A percentile compares a stretch with the other conserved stretches of the same genome.
Conservation (phyloP, 2,888 invertebrate genomes). For the Danaus chrysippus region DNA sequence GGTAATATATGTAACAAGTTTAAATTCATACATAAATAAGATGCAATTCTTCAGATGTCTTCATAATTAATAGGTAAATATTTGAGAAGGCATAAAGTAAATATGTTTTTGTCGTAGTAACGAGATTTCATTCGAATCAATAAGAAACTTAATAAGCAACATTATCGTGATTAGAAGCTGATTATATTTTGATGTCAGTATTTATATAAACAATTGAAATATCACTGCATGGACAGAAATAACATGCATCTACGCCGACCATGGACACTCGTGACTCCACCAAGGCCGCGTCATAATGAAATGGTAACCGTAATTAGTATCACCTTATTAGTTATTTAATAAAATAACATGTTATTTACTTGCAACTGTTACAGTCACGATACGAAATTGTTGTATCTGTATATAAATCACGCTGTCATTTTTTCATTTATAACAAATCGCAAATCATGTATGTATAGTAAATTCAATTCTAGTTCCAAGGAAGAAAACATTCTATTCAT, state of each 20-base stretch:
- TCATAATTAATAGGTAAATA: too few relatives aligned
- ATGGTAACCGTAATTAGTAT: slow-evolving; percentile 38
- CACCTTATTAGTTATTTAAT: slow-evolving; percentile 64
- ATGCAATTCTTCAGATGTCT: too few relatives aligned
- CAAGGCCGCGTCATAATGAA: slow-evolving; percentile 59
- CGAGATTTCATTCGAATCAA: too few relatives aligned
- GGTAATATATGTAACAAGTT: background rate
- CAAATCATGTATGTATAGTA: background rate
- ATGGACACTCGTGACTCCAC: slow-evolving; percentile 47
- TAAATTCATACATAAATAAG: background rate
- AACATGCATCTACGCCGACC: slow-evolving; percentile 31
- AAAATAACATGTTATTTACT: slow-evolving; percentile 68
- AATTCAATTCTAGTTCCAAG: background rate
- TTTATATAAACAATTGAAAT: slow-evolving; percentile 5
- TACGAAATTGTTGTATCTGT: slow-evolving; percentile 47
- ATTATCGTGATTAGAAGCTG: too few relatives aligned
- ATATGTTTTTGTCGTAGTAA: too few relatives aligned
- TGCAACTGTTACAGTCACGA: slow-evolving; percentile 57
- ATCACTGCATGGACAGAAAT: slow-evolving; percentile 27
- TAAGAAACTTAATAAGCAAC: too few relatives aligned
- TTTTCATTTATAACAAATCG: too few relatives aligned
- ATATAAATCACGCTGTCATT: slow-evolving; percentile 48
- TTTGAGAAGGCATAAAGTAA: too few relatives aligned
- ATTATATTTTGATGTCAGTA: background rate
- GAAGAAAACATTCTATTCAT: background rate